phyloP scores from a whole-genome alignment of 2,113 vertebrate species.

The Catagonus wagneri region DNA sequence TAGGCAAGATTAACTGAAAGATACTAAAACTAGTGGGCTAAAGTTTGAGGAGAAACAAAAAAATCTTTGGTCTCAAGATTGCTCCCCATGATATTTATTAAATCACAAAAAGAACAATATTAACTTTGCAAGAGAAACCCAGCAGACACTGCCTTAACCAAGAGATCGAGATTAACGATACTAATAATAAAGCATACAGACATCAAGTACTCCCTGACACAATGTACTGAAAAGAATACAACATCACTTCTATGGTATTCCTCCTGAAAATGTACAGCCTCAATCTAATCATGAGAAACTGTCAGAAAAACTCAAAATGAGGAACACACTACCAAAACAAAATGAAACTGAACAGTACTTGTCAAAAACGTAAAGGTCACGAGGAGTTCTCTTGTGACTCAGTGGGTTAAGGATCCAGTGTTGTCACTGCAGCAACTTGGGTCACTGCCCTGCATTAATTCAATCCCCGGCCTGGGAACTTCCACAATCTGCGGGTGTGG shows the following conservation, averaged over 20 bases:
- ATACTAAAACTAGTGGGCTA: neutral
- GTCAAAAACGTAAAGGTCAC: neutral
- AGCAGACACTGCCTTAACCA: neutral
- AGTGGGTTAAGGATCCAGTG: no score
- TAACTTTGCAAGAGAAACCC: constrained; percentile 15
- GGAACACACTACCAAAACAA: neutral
- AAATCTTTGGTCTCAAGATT: constrained; percentile 28
- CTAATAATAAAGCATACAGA: neutral
- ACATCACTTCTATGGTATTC: neutral
- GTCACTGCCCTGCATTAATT: no score
- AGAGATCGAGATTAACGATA: neutral
- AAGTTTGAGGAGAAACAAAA: neutral
- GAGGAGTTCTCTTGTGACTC: no score
- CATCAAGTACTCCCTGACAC: neutral
- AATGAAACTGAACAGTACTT: neutral
- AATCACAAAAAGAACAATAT: constrained; percentile 35
- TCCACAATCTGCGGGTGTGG: no score
- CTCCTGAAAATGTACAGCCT: neutral
- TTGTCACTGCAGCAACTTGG: no score
- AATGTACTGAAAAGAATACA: neutral
- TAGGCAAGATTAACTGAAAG: neutral
- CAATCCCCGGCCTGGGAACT: no score
- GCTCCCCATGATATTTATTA: neutral
- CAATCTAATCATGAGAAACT: constrained; percentile 6
- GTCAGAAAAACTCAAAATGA: constrained; percentile 21